Percentiles rank a stretch among this genome's conserved stretches.
phyloP scores from a whole-genome alignment of 2,113 vertebrate species.

The Neomonachus schauinslandi region DNA sequence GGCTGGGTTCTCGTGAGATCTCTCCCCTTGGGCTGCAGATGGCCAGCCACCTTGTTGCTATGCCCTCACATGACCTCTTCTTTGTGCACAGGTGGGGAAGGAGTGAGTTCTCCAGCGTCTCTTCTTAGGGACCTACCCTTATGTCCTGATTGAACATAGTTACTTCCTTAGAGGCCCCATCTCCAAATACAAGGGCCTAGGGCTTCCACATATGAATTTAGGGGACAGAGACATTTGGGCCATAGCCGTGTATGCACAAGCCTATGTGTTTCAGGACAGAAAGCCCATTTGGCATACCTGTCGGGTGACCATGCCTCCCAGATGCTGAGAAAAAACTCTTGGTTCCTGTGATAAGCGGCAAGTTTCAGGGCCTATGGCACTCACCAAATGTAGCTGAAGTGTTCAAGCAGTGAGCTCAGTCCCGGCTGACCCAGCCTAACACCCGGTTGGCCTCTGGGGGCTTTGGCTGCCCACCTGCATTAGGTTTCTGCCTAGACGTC shows the following conservation, averaged over 20 bases:
- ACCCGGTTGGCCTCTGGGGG: neutral
- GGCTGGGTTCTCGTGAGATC: neutral
- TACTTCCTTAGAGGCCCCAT: accelerated
- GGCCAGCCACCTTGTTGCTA: neutral
- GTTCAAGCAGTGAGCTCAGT: neutral
- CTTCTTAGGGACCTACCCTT: neutral
- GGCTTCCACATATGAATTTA: neutral
- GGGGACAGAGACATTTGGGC: neutral
- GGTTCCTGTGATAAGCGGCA: neutral
- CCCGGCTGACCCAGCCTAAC: no score
- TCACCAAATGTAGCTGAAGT: neutral
- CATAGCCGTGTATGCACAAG: accelerated
- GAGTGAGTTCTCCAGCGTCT: neutral
- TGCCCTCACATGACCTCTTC: neutral
- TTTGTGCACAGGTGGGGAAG: neutral
- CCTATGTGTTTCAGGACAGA: neutral
- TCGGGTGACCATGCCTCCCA: neutral
- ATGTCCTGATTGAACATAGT: neutral
- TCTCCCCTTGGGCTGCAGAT: neutral
- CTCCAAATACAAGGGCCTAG: neutral
- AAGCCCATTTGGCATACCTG: neutral
- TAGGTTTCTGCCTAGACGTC: neutral
- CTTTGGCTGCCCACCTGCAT: neutral
- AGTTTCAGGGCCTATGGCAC: neutral
- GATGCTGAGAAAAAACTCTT: neutral